Evolutionary conservation across 2,888 invertebrate genomes (phyloP).

Genomic region (Agonopterix subpropinquella): DNA sequence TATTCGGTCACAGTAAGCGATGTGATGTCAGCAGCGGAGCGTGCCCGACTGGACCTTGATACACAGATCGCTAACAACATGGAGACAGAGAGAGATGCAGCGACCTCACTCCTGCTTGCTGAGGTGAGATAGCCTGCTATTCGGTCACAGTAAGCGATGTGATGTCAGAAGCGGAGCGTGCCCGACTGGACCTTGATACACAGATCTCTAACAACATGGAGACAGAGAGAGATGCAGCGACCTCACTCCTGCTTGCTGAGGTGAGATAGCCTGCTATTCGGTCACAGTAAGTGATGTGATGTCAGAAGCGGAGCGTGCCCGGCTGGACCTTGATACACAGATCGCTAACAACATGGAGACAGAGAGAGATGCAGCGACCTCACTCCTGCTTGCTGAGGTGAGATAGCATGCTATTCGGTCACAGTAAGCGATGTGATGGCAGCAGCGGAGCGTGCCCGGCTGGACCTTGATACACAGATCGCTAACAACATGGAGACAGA

Average conservation of each 20-base stretch:
- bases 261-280: neutral
- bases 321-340: conserved; percentile 39
- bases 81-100: conserved; percentile 33
- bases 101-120: conserved; percentile 41
- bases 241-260: conserved; percentile 41
- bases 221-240: too few species aligned
- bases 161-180: conserved; percentile 34
- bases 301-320: conserved; percentile 35
- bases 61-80: conserved; percentile 30
- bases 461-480: conserved; percentile 40
- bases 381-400: conserved; percentile 51
- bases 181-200: conserved; percentile 39
- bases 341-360: conserved; percentile 28
- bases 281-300: conserved; percentile 35
- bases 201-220: conserved; percentile 30
- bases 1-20: conserved; percentile 23
- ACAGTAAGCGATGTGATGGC: conserved; percentile 35
- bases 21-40: conserved; percentile 36
- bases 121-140: conserved; percentile 34
- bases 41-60: conserved; percentile 40
- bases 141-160: conserved; percentile 30
- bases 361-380: conserved; percentile 37
- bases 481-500: conserved; percentile 30
- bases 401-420: neutral
- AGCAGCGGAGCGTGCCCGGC: conserved; percentile 36